A percentile compares a stretch with the other conserved stretches of the same genome.
These are phyloP conservation scores for Paedocypris micromegethes DNA, from an alignment of 2,797 vertebrate genomes.

Conservation along the genomic window DNA sequence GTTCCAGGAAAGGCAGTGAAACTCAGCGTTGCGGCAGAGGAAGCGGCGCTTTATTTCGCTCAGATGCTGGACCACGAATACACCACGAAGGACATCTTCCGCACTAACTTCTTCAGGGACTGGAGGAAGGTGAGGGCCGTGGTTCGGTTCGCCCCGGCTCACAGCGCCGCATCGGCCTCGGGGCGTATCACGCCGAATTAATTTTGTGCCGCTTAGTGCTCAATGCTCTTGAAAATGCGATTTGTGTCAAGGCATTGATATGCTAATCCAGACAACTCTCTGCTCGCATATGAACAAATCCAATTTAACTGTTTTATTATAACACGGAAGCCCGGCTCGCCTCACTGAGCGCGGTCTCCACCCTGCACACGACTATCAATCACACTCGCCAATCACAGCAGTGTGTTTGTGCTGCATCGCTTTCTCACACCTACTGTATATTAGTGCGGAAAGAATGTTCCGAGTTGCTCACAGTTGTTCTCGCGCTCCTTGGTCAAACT, in stretches of 20 bases:
- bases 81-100: constrained; percentile 72
- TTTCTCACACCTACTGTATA: not conserved
- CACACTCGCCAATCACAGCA: constrained; percentile 41
- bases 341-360: constrained; percentile 64
- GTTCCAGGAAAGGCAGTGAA: constrained; percentile 56
- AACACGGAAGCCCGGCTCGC: constrained; percentile 64
- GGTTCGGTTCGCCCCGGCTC: constrained; percentile 29
- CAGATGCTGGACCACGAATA: constrained; percentile 81
- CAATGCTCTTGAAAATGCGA: constrained; percentile 77
- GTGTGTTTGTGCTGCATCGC: constrained; percentile 7
- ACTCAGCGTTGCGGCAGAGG: constrained; percentile 66
- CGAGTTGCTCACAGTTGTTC: too few relatives aligned
- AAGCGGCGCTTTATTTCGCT: constrained; percentile 71
- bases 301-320: constrained; percentile 80
- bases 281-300: constrained; percentile 75
- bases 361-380: constrained; percentile 62
- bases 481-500: too few relatives aligned
- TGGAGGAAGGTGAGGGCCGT: constrained; percentile 70
- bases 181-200: constrained; percentile 73
- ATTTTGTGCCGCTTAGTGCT: constrained; percentile 75
- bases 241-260: constrained; percentile 79
- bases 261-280: constrained; percentile 78
- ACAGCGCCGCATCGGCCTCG: constrained; percentile 52
- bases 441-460: too few relatives aligned
- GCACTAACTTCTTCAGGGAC: constrained; percentile 72